Evolutionary conservation across 2,797 vertebrate species (phyloP).

Genomic region (Spheniscus humboldti): DNA sequence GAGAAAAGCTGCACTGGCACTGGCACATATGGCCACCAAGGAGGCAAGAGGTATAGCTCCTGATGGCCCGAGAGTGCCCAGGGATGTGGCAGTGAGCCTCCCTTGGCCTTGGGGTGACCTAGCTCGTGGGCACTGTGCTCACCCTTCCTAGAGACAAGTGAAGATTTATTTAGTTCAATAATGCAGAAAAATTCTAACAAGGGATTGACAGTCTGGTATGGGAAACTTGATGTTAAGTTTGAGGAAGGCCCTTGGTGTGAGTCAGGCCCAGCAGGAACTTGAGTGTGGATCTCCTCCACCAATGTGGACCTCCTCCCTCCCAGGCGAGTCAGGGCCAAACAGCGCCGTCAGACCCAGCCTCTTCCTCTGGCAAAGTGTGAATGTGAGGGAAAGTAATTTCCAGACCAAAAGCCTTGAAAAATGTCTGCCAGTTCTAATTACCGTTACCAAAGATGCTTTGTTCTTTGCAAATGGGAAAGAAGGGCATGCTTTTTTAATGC

Average conservation of each 20-base stretch:
- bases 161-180: not conserved
- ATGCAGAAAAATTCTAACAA: not conserved
- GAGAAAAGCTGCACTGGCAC: not conserved
- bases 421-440: not conserved
- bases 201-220: not conserved
- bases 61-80: not conserved
- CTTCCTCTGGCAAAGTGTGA: not conserved
- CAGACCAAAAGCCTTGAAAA: not conserved
- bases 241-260: not conserved
- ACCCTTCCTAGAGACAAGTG: not conserved
- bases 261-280: not conserved
- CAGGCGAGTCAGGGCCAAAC: fast-evolving
- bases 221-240: not conserved
- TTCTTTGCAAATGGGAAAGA: not conserved
- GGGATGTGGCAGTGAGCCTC: not conserved
- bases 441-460: not conserved
- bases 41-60: not conserved
- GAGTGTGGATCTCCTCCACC: not conserved
- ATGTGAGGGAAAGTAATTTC: not conserved
- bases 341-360: fast-evolving
- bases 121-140: fast-evolving
- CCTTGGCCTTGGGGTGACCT: not conserved
- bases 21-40: not conserved
- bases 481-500: not conserved
- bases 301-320: fast-evolving